Conservation (phyloP, 2,888 invertebrate genomes). For the Amiota mariae region DNA sequence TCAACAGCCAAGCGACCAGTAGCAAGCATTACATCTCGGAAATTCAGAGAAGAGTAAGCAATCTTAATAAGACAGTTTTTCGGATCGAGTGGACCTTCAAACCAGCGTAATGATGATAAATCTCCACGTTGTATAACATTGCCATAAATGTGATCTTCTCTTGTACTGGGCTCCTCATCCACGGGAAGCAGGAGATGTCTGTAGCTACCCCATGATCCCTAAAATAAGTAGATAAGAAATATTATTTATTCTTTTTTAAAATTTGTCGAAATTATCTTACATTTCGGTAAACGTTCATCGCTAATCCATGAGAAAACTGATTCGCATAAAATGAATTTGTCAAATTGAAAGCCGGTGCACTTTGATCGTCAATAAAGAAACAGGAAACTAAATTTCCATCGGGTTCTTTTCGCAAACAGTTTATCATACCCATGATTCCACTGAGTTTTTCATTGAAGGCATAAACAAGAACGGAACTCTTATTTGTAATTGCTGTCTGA, state of each 20-base stretch:
- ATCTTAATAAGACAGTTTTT: constrained; percentile 76
- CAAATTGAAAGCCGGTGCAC: constrained; percentile 80
- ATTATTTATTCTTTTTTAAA: background rate
- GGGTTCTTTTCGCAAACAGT: constrained; percentile 88
- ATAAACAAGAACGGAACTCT: constrained; percentile 77
- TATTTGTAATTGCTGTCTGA: constrained; percentile 60
- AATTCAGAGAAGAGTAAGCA: constrained; percentile 87
- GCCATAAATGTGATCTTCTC: constrained; percentile 81
- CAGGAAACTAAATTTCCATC: constrained; percentile 80
- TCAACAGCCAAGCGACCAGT: constrained; percentile 91
- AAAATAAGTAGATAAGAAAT: constrained; percentile 20
- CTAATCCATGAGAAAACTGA: constrained; percentile 83
- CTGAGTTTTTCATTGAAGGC: constrained; percentile 80
- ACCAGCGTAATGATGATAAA: constrained; percentile 87
- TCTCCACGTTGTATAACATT: constrained; percentile 88
- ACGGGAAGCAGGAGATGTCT: constrained; percentile 81
- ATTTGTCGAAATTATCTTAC: constrained; percentile 54
- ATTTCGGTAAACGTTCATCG: constrained; percentile 83
- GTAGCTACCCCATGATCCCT: constrained; percentile 82
- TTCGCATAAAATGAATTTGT: constrained; percentile 79
- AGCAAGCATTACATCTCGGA: constrained; percentile 95
- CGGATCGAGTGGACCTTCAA: constrained; percentile 78
- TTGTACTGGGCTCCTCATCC: constrained; percentile 72
- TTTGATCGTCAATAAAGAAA: constrained; percentile 78
- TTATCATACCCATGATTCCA: constrained; percentile 91